Base-by-base conservation (phyloP, 2,113 vertebrate species). In the Spheniscus mendiculus region DNA sequence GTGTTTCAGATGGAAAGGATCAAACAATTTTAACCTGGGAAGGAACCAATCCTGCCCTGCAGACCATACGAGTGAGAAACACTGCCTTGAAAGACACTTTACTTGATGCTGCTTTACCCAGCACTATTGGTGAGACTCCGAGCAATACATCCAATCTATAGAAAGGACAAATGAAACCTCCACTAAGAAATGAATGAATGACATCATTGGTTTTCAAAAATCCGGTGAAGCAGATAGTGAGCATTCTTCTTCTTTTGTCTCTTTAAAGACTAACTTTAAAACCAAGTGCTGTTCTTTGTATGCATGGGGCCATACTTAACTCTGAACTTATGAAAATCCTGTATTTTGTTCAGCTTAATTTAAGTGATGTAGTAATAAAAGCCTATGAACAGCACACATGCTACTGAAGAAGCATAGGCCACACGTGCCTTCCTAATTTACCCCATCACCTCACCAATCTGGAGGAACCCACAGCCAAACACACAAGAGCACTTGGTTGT, bases 51-150 rank as follows among this genome's bases (percentile, higher is more conserved):
- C 98, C 97, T 67, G 83, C 93, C 63, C 94, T 97, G 55, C 82
- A 97, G 92, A 96, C 96, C 67, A 98, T 98, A 97, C 91, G 66
- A 94, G 85, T 98, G 95, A 97, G 97, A 90, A 98, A 36, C 47
- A 34, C 70, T 71, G 93, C 86, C 63, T 96, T 98, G 82, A 91
- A 94, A 76, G 93, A 96, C 65, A 45, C 88, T 83, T 88, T 22
- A 70, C 36, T 52, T 49, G 89, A 70, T 89, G 53, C 52, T 83
- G 40, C 81, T 93, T 88, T 82, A 69, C 49, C 79, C 59, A 79
- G 72, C 52, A 44, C 83, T 90, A 18, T 74, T 40, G 82, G 22
- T 29, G 81, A 87, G 23, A 93, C 67, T 78, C 74, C 12, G 6
- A 84, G 66, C 45, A 71, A 74, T 59, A 29, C 34, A 16, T 74